phyloP scores from a whole-genome alignment of 2,888 invertebrate species.

The Crematogaster levior region DNA sequence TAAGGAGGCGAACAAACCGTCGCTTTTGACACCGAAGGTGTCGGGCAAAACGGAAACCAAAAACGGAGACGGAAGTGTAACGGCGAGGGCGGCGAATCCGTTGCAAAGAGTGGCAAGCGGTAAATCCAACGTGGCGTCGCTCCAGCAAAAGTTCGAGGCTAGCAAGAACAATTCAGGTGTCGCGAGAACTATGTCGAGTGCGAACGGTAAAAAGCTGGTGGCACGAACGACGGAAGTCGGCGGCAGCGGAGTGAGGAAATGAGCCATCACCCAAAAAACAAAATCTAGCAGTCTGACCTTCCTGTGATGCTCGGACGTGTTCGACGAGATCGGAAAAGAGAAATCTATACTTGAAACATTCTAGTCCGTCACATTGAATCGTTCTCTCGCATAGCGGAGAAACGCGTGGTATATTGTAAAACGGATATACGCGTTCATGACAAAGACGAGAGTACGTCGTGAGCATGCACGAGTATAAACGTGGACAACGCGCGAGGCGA shows the following conservation, averaged over 20 bases:
- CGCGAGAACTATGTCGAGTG: conserved; percentile 68
- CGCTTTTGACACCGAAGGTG: conserved; percentile 45
- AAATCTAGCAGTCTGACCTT: background rate
- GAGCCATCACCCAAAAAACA: conserved; percentile 31
- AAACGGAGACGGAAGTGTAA: conserved; percentile 11
- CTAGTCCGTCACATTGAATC: conserved; percentile 68
- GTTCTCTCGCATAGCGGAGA: conserved; percentile 10
- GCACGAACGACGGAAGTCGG: conserved; percentile 61
- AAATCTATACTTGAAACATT: conserved; percentile 61
- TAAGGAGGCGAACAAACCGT: conserved; percentile 60
- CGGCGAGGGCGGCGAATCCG: conserved; percentile 61
- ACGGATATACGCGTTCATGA: conserved; percentile 7
- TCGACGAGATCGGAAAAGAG: background rate
- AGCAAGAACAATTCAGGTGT: conserved; percentile 75
- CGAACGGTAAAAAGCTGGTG: conserved; percentile 63
- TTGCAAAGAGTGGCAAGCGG: conserved; percentile 85
- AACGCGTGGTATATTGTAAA: conserved; percentile 3
- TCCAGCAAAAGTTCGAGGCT: conserved; percentile 93
- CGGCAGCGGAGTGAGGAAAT: conserved; percentile 66
- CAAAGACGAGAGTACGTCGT: background rate
- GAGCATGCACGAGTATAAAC: conserved; percentile 16
- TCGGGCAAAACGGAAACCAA: conserved; percentile 60
- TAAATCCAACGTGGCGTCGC: conserved; percentile 91
- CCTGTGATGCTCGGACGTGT: background rate
- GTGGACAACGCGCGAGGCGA: conserved; percentile 4